phyloP scores from a whole-genome alignment of 2,888 invertebrate genomes.

The Ypsolopha sequella region DNA sequence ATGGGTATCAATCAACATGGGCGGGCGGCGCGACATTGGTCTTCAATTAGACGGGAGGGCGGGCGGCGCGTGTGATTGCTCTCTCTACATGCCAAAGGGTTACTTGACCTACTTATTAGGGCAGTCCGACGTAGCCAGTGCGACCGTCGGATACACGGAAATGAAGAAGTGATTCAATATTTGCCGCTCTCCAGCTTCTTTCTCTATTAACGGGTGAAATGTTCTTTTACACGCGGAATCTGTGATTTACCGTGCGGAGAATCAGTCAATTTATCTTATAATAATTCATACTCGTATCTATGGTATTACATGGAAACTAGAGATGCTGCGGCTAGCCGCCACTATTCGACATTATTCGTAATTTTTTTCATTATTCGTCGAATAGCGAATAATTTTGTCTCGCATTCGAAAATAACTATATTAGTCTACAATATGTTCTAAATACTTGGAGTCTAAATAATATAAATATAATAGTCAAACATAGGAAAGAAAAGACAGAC shows the following conservation, averaged over 20 bases:
- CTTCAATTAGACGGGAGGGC: constrained; percentile 68
- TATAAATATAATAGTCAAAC: too few species aligned
- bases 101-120: constrained; percentile 65
- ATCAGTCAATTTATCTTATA: neutral
- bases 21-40: constrained; percentile 66
- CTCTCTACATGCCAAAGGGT: constrained; percentile 48
- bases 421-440: too few species aligned
- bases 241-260: neutral
- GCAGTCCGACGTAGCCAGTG: constrained; percentile 35
- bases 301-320: too few species aligned
- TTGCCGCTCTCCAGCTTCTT: constrained; percentile 15
- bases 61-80: constrained; percentile 58
- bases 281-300: neutral
- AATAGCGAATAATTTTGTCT: too few species aligned
- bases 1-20: constrained; percentile 61
- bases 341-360: too few species aligned
- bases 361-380: too few species aligned
- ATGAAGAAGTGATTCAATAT: constrained; percentile 43
- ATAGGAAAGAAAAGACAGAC: too few species aligned
- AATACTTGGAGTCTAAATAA: too few species aligned
- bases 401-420: too few species aligned
- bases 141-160: constrained; percentile 37
- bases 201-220: neutral
- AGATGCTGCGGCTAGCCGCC: too few species aligned
- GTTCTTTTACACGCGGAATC: neutral